Evolutionary conservation across 2,797 vertebrate species (phyloP), one percentile per base, ranked within the genome.

Genomic region (Poeciliopsis turneri): DNA sequence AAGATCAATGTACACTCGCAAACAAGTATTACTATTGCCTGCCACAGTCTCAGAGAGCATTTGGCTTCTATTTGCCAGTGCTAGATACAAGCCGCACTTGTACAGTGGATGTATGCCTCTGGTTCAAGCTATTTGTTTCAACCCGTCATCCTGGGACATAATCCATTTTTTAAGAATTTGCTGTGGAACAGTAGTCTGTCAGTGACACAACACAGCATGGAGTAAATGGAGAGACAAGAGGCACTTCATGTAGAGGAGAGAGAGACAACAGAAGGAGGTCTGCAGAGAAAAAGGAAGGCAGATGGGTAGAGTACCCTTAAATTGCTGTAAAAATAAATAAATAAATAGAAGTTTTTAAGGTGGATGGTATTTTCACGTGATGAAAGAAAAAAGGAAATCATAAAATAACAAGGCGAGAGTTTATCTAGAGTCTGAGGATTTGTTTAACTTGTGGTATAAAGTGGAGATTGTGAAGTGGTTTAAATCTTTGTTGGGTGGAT

Each of bases 101-200:
- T 85, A 83, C 78, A 87, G 57, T 84, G 88, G 88, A 92, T 86
- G 78, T 81, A 87, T 87, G 74, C 77, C 72, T 76, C 72, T 66
- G 59, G 74, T 84, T 85, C 39, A 81, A 84, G 68, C 83, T 75
- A 85, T 90, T 91, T 91, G 82, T 91, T 89, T 89, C 46, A 79
- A 83, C 57, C 46, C 51, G 77, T 90, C 90, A 89, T 77, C 86
- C 74, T 84, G 53, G 43, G 80, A 86, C 68, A 81, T 81, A 83
- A 89, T 88, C 85, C 78, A 76, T 87, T 90, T 91, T 89, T 89
- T 85, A 83, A 84, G 77, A 84, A 61, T 84, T 73, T 87, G 82
- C 81, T 59, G 41, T 78, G 53, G 68, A 89, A 83, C 81, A 81
- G 68, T 43, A 77, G 84, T 91, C 83, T 81, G 81, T 91, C 86